Evolutionary conservation across 2,113 vertebrate species (phyloP).

Genomic region (Daubentonia madagascariensis): DNA sequence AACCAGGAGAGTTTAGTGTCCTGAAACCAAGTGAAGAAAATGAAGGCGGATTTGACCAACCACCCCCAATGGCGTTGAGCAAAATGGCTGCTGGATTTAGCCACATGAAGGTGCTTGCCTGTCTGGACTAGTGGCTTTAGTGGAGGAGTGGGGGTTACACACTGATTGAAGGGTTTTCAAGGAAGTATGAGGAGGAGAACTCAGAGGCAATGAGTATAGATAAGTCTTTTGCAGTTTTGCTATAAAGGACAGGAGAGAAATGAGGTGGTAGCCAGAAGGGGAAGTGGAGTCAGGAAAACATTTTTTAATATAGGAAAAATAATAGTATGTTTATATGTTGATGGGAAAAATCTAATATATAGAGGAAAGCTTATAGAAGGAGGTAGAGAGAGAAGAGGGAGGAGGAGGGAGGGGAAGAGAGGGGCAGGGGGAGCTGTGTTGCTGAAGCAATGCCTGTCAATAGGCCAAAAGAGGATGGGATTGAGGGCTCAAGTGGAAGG

Average conservation of each 20-base stretch:
- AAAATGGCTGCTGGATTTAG: neutral
- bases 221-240: neutral
- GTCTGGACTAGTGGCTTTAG: neutral
- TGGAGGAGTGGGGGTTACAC: neutral
- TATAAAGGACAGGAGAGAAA: slow-evolving; percentile 14
- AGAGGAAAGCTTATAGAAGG: neutral
- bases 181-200: neutral
- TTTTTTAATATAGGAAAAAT: neutral
- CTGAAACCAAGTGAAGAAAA: neutral
- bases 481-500: neutral
- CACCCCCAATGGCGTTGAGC: neutral
- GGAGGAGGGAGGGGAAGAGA: neutral
- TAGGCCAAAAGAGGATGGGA: neutral
- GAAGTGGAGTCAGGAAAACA: neutral
- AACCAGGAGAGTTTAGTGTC: neutral
- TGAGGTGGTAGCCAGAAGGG: neutral
- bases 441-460: neutral
- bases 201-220: neutral
- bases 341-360: neutral
- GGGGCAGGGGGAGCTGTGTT: neutral
- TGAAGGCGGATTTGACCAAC: neutral
- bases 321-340: neutral
- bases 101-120: neutral
- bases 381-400: neutral
- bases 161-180: neutral